A percentile compares a stretch with the other conserved stretches of the same genome.
These are phyloP conservation scores for Bolborhynchus lineola DNA, from an alignment of 2,113 vertebrate genomes.

Conservation along the genomic window DNA sequence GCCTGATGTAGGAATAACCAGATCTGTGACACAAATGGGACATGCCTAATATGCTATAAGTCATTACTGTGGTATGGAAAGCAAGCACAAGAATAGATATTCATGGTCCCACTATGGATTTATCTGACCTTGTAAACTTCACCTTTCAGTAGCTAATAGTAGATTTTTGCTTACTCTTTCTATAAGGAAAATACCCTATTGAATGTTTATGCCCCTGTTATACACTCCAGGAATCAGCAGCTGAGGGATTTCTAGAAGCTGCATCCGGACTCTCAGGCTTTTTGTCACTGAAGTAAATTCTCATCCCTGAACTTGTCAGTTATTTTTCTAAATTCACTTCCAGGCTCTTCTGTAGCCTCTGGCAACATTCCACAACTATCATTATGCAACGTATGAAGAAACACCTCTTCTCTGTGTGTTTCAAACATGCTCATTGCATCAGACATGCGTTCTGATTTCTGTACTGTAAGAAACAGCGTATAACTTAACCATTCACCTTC, in stretches of 20 bases:
- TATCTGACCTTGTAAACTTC: neutral
- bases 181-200: neutral
- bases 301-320: neutral
- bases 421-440: neutral
- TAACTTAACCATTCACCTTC: neutral
- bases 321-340: neutral
- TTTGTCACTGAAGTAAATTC: neutral
- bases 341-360: neutral
- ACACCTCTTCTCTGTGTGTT: neutral
- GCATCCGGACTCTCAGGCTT: neutral
- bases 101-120: neutral
- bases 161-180: neutral
- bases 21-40: neutral
- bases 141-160: neutral
- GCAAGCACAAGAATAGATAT: neutral
- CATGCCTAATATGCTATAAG: neutral
- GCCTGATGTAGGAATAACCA: neutral
- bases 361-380: neutral
- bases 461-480: neutral
- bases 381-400: neutral
- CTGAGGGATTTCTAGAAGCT: neutral
- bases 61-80: neutral
- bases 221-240: neutral
- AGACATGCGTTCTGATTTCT: neutral
- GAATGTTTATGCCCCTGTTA: neutral